Percentiles rank a stretch among this genome's conserved stretches.
Evolutionary conservation across 2,113 vertebrate genomes (phyloP).

Genomic region (Leptocoma aspasia): DNA sequence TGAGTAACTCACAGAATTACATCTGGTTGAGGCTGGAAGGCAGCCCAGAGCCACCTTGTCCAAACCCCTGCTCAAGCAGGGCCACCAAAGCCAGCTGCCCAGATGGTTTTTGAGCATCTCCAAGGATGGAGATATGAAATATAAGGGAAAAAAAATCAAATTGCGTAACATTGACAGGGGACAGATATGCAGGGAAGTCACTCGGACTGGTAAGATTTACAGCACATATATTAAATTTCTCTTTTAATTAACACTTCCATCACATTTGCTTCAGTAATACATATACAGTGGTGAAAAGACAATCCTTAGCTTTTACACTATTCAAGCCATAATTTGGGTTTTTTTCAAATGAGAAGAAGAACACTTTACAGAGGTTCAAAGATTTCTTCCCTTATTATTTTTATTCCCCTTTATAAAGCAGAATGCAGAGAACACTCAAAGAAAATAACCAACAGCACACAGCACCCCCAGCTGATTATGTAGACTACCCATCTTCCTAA

Average conservation of each 20-base stretch:
- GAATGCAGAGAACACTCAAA: neutral
- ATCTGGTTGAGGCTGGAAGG: neutral
- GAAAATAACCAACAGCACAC: neutral
- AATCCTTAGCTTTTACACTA: neutral
- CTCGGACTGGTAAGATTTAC: neutral
- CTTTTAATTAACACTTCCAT: neutral
- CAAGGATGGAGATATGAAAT: neutral
- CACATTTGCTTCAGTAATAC: neutral
- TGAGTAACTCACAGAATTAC: neutral
- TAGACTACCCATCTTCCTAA: neutral
- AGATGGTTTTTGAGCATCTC: neutral
- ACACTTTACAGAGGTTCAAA: neutral
- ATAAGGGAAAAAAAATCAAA: neutral
- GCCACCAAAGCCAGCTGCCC: neutral
- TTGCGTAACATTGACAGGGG: rapidly evolving
- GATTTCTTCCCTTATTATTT: neutral
- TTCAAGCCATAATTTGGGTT: neutral
- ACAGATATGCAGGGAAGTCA: neutral
- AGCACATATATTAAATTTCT: neutral
- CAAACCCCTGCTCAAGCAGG: neutral
- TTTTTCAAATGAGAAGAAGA: neutral
- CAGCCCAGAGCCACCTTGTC: neutral
- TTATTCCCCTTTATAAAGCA: neutral
- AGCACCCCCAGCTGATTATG: rapidly evolving
- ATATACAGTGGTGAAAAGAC: neutral